Conservation (phyloP, 2,113 vertebrate species). For the Puffinus mauretanicus region DNA sequence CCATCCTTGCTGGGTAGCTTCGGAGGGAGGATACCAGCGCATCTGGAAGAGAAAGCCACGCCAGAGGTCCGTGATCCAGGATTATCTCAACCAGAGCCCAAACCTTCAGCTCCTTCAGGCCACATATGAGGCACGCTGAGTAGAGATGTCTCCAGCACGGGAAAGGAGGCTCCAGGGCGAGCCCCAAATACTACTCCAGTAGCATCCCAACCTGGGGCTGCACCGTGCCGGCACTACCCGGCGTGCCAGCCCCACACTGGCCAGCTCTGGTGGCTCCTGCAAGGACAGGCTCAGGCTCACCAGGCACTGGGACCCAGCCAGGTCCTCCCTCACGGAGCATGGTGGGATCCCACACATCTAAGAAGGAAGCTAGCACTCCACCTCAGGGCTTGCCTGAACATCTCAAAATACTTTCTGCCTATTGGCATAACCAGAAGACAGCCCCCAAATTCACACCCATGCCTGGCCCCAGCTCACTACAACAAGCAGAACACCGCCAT, state of each 20-base stretch:
- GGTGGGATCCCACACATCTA: neutral
- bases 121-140: accelerated
- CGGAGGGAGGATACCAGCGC: conserved; percentile 96
- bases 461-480: neutral
- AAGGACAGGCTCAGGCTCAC: neutral
- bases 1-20: conserved; percentile 94
- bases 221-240: accelerated
- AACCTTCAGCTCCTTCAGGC: neutral
- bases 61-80: neutral
- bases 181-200: accelerated
- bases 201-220: neutral
- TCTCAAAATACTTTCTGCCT: neutral
- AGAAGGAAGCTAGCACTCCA: neutral
- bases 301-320: neutral
- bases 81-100: neutral
- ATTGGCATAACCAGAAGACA: neutral
- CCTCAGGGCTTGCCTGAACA: neutral
- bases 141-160: neutral
- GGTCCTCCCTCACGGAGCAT: neutral
- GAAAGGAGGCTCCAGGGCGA: neutral
- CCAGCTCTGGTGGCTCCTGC: neutral
- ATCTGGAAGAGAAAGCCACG: conserved; percentile 80
- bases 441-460: neutral
- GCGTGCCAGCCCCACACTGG: accelerated
- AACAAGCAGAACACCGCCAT: accelerated